Evolutionary conservation across 1,140 invertebrate species (phyloP), one percentile per base, ranked within the genome.

Genomic region (Globodera rostochiensis): DNA sequence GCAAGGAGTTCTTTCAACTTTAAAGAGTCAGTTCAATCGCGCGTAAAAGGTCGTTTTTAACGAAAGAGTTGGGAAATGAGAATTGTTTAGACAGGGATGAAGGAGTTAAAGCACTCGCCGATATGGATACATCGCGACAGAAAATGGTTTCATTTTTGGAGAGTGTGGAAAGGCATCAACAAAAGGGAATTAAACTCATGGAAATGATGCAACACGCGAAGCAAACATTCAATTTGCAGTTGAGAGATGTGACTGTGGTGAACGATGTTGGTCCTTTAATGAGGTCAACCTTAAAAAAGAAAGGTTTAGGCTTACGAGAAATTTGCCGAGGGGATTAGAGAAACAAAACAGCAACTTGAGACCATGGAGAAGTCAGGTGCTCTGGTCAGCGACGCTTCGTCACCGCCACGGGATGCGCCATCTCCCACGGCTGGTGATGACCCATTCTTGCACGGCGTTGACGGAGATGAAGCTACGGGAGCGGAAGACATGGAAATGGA

Each of bases 401-500:
- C 85, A 6, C 84, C 84, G 13, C 86, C 85, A 46, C 47, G 84
- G 47, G 86, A 87, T 75, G 85, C 85, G 25, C 84, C 86, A n/a
- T 86, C 87, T 4, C 85, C 85, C 4, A 81, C 75, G 15, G 73
- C 76, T 21, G 75, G 77, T 77, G 85, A 85, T 69, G 80, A 88
- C 66, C 76, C 85, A 8, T 87, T 82, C 50, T 1, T 78, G 8
- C 77, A 78, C 70, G 83, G 78, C 13, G 64, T 83, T 13, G 80
- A 82, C 57, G 79, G 82, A 19, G 66, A 73, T n/a, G 73, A 83
- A 76, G 25, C 57, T 13, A 70, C 47, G 13, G 70, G 46, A 46
- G 79, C 25, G 9, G 79, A 85, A 53, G 86, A 87, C 53, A 87
- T 87, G 86, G 86, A 87, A 83, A 88, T 87, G 25, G 86, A 88